Percentiles rank a stretch among this genome's conserved stretches.
phyloP scores from a whole-genome alignment of 2,888 invertebrate genomes.

The Pristionchus maxplancki region DNA sequence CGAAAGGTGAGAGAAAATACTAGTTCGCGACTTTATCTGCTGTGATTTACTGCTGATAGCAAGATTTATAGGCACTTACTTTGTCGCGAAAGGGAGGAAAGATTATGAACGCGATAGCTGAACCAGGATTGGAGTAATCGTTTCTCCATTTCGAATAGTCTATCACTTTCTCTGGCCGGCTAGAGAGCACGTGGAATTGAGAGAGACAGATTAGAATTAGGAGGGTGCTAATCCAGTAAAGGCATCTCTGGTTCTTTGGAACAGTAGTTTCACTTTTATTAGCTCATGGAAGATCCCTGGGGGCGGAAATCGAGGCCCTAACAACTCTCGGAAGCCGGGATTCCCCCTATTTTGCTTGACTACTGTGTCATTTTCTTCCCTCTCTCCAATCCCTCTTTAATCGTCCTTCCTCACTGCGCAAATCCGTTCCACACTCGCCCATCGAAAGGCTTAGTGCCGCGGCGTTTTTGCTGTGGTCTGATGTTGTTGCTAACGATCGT shows the following conservation, averaged over 20 bases:
- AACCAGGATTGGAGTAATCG: neutral
- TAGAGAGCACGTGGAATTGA: neutral
- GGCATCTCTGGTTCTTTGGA: neutral
- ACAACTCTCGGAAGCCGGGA: too few relatives aligned
- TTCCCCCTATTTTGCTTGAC: neutral
- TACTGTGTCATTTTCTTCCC: neutral
- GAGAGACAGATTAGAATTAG: neutral
- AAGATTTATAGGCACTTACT: neutral
- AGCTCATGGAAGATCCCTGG: neutral
- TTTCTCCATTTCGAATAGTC: neutral
- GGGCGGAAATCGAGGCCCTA: too few relatives aligned
- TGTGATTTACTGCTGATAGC: neutral
- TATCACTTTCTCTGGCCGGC: neutral
- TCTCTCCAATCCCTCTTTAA: neutral
- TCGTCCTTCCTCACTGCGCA: neutral
- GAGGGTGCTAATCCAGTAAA: neutral
- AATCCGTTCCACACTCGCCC: slow-evolving; percentile 26
- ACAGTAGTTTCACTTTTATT: neutral
- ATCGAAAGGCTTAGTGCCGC: neutral
- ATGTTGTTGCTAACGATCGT: neutral
- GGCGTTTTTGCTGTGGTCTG: neutral
- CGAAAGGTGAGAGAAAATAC: slow-evolving; percentile 12
- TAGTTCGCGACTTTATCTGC: neutral
- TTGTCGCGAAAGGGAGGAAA: neutral
- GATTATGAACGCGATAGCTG: slow-evolving; percentile 15